A percentile compares a stretch with the other conserved stretches of the same genome.
phyloP scores from a whole-genome alignment of 1,140 invertebrate genomes.

The Trinorchestia longiramus region DNA sequence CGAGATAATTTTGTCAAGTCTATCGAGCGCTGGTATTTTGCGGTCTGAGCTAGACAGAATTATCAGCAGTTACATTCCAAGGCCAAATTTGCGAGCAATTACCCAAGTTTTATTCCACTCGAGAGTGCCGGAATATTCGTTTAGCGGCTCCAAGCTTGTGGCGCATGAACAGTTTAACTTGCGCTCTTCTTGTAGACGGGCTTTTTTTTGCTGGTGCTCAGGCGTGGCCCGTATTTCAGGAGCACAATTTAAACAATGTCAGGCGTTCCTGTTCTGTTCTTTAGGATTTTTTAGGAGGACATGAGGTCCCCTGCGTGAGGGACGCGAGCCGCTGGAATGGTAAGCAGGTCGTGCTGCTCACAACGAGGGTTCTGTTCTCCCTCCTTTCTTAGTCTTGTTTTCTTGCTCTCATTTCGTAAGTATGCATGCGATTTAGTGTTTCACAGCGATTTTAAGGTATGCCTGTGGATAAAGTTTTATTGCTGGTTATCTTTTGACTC shows the following conservation, averaged over 20 bases:
- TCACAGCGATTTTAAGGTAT: background rate
- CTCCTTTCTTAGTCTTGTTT: background rate
- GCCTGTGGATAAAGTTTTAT: background rate
- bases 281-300: background rate
- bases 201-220: background rate
- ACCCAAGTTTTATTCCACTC: conserved; percentile 30
- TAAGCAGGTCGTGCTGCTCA: background rate
- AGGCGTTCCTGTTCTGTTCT: background rate
- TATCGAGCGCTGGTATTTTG: background rate
- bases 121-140: background rate
- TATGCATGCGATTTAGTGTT: background rate
- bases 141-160: background rate
- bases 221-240: background rate
- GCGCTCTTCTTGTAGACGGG: background rate
- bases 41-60: background rate
- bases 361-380: background rate
- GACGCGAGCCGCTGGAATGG: conserved; percentile 32
- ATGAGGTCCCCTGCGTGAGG: conserved; percentile 36
- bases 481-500: background rate
- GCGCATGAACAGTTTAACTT: background rate
- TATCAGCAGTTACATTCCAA: conserved; percentile 20
- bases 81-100: conserved; percentile 18
- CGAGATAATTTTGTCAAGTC: background rate
- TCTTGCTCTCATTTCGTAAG: background rate
- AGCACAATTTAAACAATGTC: conserved; percentile 53